Conservation (phyloP, 1,140 invertebrate genomes). For the Panonychus citri region DNA sequence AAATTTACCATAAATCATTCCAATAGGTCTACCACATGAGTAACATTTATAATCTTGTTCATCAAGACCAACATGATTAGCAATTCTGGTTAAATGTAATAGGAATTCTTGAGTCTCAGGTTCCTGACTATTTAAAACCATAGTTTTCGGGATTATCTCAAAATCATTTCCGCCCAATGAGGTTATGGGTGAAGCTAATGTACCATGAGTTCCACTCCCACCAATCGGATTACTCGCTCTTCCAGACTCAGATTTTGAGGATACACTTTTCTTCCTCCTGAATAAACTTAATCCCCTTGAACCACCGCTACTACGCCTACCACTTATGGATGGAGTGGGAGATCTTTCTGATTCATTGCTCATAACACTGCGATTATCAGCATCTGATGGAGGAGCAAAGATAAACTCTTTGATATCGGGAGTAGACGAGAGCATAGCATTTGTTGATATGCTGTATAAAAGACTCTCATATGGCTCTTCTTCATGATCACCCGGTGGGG, state of each 20-base stretch:
- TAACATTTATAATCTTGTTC: slow-evolving; percentile 63
- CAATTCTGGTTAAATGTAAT: slow-evolving; percentile 38
- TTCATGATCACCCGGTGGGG: slow-evolving; percentile 20
- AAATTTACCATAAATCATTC: slow-evolving; percentile 35
- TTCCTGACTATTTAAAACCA: slow-evolving; percentile 11
- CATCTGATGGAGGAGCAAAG: neutral
- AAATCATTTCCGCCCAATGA: slow-evolving; percentile 15
- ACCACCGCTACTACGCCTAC: neutral
- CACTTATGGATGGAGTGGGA: neutral
- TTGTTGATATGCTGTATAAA: slow-evolving; percentile 19
- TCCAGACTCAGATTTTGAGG: neutral
- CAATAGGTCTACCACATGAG: slow-evolving; percentile 47
- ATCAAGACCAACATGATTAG: slow-evolving; percentile 57
- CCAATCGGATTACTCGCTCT: neutral
- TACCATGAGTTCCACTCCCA: neutral
- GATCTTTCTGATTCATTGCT: too few species aligned
- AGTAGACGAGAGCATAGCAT: slow-evolving; percentile 8
- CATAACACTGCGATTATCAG: too few species aligned
- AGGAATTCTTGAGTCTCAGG: slow-evolving; percentile 25
- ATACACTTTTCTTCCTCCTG: neutral
- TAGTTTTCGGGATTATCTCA: slow-evolving; percentile 17
- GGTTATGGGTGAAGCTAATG: too few species aligned
- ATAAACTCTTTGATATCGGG: slow-evolving; percentile 8
- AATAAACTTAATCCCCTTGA: neutral
- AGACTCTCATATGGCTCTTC: slow-evolving; percentile 21